phyloP scores from a whole-genome alignment of 2,888 invertebrate genomes.

The Ennomos quercinarius region DNA sequence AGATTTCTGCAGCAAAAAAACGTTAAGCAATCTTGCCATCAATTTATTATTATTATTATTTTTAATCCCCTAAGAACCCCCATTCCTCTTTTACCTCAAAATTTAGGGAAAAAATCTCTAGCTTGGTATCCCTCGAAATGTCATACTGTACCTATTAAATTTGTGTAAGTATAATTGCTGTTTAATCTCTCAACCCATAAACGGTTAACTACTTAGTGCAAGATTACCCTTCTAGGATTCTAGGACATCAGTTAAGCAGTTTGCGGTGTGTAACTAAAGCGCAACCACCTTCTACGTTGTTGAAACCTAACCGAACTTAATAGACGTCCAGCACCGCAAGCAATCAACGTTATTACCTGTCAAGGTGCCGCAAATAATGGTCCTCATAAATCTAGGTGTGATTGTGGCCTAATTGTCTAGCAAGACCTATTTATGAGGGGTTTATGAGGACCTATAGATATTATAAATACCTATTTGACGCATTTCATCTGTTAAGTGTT shows the following conservation, averaged over 20 bases:
- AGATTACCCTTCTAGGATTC: constrained; percentile 22
- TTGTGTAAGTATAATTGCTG: too few relatives aligned
- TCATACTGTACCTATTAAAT: too few relatives aligned
- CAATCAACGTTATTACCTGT: constrained; percentile 45
- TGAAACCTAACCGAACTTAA: constrained; percentile 37
- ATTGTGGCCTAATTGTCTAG: constrained; percentile 34
- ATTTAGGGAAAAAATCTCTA: too few relatives aligned
- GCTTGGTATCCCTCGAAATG: too few relatives aligned
- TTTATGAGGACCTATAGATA: not conserved
- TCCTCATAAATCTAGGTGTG: constrained; percentile 40
- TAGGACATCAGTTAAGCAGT: constrained; percentile 20
- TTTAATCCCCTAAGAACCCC: too few relatives aligned
- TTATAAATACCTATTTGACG: not conserved
- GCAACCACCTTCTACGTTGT: constrained; percentile 23
- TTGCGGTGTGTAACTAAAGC: constrained; percentile 32
- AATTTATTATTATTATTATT: too few relatives aligned
- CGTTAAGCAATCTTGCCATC: too few relatives aligned
- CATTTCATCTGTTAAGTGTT: too few relatives aligned
- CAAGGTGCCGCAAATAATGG: constrained; percentile 30
- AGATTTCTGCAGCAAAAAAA: too few relatives aligned
- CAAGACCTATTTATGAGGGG: constrained; percentile 6
- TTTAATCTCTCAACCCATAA: constrained; percentile 1
- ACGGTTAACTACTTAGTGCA: constrained; percentile 12
- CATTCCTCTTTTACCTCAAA: too few relatives aligned
- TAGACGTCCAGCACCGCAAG: constrained; percentile 48